Percentiles rank a stretch among this genome's conserved stretches.
Conservation (phyloP, 2,797 vertebrate genomes). For the Pelodytes ibericus region DNA sequence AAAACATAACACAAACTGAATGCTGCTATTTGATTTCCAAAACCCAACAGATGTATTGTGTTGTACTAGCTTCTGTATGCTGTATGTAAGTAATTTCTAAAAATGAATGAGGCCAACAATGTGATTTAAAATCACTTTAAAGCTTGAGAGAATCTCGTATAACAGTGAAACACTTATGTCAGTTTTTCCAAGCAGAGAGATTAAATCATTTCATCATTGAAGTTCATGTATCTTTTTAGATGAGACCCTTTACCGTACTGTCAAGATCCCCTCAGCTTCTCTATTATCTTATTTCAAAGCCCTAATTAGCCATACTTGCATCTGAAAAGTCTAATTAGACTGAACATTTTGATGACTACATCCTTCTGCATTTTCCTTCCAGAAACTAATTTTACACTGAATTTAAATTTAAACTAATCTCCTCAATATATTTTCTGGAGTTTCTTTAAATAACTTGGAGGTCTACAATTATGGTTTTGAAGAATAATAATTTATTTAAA, state of each 20-base stretch:
- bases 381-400: too few species aligned
- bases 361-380: not conserved
- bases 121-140: not conserved
- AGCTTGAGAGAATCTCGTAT: not conserved
- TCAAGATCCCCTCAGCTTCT: not conserved
- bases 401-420: too few species aligned
- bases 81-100: constrained; percentile 19
- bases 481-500: too few species aligned
- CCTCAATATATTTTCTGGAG: too few species aligned
- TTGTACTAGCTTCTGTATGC: constrained; percentile 18
- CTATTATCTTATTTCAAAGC: constrained; percentile 16
- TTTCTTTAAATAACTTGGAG: too few species aligned
- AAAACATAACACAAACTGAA: constrained; percentile 37
- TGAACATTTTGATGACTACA: not conserved
- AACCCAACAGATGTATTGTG: constrained; percentile 33
- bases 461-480: too few species aligned
- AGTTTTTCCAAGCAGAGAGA: constrained; percentile 1
- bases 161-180: not conserved
- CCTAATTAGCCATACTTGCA: not conserved
- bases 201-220: constrained; percentile 41
- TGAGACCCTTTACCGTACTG: constrained; percentile 19
- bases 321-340: not conserved
- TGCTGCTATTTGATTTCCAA: constrained; percentile 13
- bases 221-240: constrained; percentile 16
- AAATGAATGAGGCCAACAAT: not conserved